Evolutionary conservation across 2,113 vertebrate species (phyloP), one percentile per base, ranked within the genome.

Genomic region (Gopherus flavomarginatus): DNA sequence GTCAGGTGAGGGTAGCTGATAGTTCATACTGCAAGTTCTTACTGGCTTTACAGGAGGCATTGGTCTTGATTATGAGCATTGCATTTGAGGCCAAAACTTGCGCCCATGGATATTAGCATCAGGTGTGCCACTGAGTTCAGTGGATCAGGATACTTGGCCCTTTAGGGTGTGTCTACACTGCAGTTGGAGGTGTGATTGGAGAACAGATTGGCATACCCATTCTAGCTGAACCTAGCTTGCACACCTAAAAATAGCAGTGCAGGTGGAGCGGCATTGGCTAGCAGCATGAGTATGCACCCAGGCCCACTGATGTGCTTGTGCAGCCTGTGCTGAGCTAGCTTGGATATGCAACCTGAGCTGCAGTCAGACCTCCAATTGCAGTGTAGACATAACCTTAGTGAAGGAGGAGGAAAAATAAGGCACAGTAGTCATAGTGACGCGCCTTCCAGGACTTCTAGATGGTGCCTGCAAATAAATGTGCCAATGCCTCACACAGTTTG

Each of bases 361-460:
- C 57, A 29, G 27, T 29, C 57, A 59, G 57, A 13, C 12, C 27
- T 59, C 27, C 11, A 29, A 29, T 5, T 59, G 57, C 57, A 62
- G 57, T 62, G 6, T 31, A 62, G 57, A 62, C 27, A 13, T 62
- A 29, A 31, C 57, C 27, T 62, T 31, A 62, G 5, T 75, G 47
- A 90, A 90, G 31, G 91, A 83, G 79, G 26, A 9, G 65, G 72
- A 86, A 88, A n/a, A 29, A 49, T 44, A 90, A 31, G 59, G 42
- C 29, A 14, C 54, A 59, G 47, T 82, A 1, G 1, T 10, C 17
- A 19, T n/a, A 56, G 78, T 29, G 50, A 69, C 27, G 57, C 72
- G 86, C 6, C 57, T 49, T 26, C 38, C 21, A 22, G 5, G 6
- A 22, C 65, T 91, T 83, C 75, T 17, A 75, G 47, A 50, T 38